Percentiles rank a stretch among this genome's conserved stretches.
Conservation (phyloP, 2,888 invertebrate species). For the Acanthopleura granulata region DNA sequence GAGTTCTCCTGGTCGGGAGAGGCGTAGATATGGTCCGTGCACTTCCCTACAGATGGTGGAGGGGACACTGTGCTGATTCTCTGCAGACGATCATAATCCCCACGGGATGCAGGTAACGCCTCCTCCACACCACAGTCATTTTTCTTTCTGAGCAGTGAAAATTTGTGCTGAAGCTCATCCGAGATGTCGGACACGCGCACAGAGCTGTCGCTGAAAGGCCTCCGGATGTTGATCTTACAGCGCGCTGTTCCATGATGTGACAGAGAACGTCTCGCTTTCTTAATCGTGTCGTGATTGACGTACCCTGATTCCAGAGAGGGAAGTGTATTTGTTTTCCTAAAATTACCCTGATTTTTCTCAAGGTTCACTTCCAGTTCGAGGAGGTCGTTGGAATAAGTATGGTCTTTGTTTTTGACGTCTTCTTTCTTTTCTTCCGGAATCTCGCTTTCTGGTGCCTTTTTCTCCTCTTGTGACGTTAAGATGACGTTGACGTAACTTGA, state of each 20-base stretch:
- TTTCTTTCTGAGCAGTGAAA: too few relatives aligned
- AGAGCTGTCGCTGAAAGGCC: neutral
- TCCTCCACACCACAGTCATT: too few relatives aligned
- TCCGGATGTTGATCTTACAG: neutral
- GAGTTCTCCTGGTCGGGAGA: neutral
- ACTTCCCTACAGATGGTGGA: neutral
- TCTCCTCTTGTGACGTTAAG: neutral
- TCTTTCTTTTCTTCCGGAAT: neutral
- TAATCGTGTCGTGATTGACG: neutral
- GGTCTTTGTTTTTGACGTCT: neutral
- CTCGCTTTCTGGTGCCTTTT: neutral
- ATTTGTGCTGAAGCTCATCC: too few relatives aligned
- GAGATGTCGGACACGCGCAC: too few relatives aligned
- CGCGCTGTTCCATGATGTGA: neutral
- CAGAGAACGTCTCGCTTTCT: neutral
- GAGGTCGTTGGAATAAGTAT: too few relatives aligned
- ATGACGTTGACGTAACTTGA: constrained; percentile 13
- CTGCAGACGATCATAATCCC: neutral
- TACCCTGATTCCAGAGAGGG: neutral
- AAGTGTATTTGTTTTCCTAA: too few relatives aligned
- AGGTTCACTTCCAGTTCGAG: too few relatives aligned
- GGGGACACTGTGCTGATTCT: neutral
- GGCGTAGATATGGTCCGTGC: neutral
- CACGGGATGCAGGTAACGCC: too few relatives aligned
- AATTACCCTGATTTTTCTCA: too few relatives aligned